Evolutionary conservation across 35 echinoderm and acorn worm genomes (phyloP), one percentile per base, ranked within the genome.

Genomic region (Eucidaris tribuloides): DNA sequence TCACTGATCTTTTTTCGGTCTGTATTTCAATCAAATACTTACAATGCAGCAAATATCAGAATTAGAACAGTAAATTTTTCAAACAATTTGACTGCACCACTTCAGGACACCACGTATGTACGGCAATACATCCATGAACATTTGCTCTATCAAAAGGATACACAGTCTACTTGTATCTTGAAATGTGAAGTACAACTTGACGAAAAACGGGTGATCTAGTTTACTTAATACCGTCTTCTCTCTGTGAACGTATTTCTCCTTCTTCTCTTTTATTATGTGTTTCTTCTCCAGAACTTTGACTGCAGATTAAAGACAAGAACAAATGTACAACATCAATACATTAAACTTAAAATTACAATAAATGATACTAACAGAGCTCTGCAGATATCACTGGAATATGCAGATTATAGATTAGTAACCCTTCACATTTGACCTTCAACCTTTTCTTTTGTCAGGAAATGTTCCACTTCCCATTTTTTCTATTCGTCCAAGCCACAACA

Each of bases 181-280:
- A 76, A 98, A 98, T 40, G 95, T 92, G 78, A 98, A 98, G 62
- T 83, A 93, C 24, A 98, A 82, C 49, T 84, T 84, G 58, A 98
- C 95, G 46, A 98, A 98, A 70, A 98, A 98, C 36, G 95, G 95
- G 86, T 98, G 90, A 82, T 98, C 82, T 14, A 98, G 87, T 61
- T 89, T 93, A 37, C 82, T 89, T n/a, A 98, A 71, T 1, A 98
- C 90, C 27, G 92, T 90, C 36, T 78, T 74, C 66, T 98, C 95
- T 71, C 90, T 31, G 62, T 89, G 54, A 15, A 98, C 95, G 79
- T 93, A 98, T 45, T 93, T 93, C 50, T 98, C 77, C 60, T 98
- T 98, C 86, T 87, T 89, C 65, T 93, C 95, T 35, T 79, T 50
- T 28, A 98, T 46, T 31, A 98, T 98, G 55, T 93, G 95, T 56